Evolutionary conservation across 1,140 invertebrate species (phyloP), one percentile per base, ranked within the genome.

Genomic region (Drosophila rhopaloa): DNA sequence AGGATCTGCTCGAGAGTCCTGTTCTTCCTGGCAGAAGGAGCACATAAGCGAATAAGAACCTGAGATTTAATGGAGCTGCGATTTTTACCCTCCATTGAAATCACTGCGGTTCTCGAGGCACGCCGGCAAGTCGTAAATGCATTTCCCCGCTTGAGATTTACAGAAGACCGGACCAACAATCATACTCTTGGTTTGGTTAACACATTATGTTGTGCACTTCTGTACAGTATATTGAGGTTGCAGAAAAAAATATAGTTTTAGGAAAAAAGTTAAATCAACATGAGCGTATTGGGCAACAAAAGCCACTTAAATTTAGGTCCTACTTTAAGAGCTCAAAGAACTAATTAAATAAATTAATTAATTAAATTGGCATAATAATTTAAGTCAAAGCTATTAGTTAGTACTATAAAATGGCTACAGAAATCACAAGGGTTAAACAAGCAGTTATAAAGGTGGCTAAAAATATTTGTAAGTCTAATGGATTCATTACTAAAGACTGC

Each of bases 21-120:
- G 10, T 55, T 19, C 35, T 55, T 19, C 19, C 10, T 32, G 11
- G 24, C 43, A 56, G 24, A 9, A 27, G 13, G 14, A 63, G 29
- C 32, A 35, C 53, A 41, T 40, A 72, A 56, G 43, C 59, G 60
- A 41, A 70, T 43, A 40, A 54, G 75, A 9, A 51, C 13, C 57
- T n/a, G 37, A 48, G 51, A 79, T 79, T 79, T 74, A 60, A 61
- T 68, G 48, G 32, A 61, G 57, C 37, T 54, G 54, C 24, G 53
- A 75, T 58, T 76, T 76, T 53, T 35, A 10, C 37, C 32, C 14
- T 35, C 7, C 29, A 38, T 24, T 61, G 35, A 72, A 60, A 51
- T 53, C 41, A 16, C 32, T 51, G 48, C 27, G 46, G 60, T 27
- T 19, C 46, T 55, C 51, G 48, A 57, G 59, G 48, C 47, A 29